Percentiles rank a stretch among this genome's conserved stretches.
Evolutionary conservation across 2,797 vertebrate species (phyloP).

Genomic region (Bradypus variegatus): DNA sequence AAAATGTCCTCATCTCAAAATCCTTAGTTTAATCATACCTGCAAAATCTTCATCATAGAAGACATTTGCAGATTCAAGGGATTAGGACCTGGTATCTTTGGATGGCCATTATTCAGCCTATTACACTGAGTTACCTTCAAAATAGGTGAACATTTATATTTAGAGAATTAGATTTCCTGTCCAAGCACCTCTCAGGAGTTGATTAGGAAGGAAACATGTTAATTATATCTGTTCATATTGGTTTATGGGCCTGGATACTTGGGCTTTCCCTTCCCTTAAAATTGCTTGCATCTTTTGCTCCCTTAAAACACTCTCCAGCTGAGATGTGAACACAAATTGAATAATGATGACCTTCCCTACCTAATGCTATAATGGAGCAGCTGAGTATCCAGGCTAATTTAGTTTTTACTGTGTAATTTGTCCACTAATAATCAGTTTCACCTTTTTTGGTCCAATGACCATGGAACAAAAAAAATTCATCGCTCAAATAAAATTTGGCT

Average conservation of each 20-base stretch:
- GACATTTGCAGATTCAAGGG: neutral
- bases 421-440: conserved; percentile 28
- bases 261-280: conserved; percentile 10
- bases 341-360: conserved; percentile 11
- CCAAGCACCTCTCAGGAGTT: neutral
- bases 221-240: neutral
- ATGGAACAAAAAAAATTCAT: conserved; percentile 34
- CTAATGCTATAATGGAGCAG: conserved; percentile 38
- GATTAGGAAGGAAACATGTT: neutral
- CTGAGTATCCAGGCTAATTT: conserved; percentile 27
- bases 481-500: neutral
- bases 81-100: neutral
- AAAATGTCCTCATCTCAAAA: neutral
- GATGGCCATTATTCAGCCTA: neutral
- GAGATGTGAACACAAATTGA: conserved; percentile 35
- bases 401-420: conserved; percentile 35
- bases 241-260: neutral
- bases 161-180: conserved; percentile 28
- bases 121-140: neutral
- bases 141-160: neutral
- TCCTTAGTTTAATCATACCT: neutral
- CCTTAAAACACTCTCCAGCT: conserved; percentile 16
- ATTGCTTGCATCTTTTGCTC: conserved; percentile 21
- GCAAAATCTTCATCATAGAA: neutral
- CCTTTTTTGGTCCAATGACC: conserved; percentile 2